Conservation (phyloP, 92 coral and sea anemone genomes). For the Parazoanthus swiftii region DNA sequence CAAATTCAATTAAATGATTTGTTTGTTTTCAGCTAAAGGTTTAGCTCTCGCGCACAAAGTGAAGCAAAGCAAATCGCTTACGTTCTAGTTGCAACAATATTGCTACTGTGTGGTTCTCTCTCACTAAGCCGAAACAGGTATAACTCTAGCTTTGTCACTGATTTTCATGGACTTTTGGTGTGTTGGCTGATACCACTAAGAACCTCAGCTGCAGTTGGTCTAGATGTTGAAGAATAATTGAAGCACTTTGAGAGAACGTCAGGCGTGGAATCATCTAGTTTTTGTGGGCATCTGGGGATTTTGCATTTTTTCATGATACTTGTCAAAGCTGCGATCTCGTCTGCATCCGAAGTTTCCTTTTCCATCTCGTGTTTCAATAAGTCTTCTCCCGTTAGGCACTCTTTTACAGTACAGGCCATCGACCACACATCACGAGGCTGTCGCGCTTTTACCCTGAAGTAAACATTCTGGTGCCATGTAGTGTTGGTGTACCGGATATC, state of each 20-base stretch:
- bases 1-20: too few species aligned
- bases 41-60: slow-evolving; percentile 32
- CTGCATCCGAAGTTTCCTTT: neutral
- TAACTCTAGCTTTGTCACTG: slow-evolving; percentile 34
- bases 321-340: slow-evolving; percentile 17
- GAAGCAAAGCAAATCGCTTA: slow-evolving; percentile 31
- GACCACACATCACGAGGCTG: slow-evolving; percentile 40
- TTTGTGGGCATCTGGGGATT: neutral
- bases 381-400: slow-evolving; percentile 23
- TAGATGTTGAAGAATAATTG: neutral
- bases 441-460: slow-evolving; percentile 17
- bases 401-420: slow-evolving; percentile 25
- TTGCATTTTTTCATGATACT: slow-evolving; percentile 12
- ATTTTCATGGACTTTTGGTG: slow-evolving; percentile 31
- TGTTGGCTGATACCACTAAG: slow-evolving; percentile 21
- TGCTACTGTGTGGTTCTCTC: slow-evolving; percentile 33
- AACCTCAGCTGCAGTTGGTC: slow-evolving; percentile 17
- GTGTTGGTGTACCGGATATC: slow-evolving; percentile 18
- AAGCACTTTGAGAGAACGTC: slow-evolving; percentile 2
- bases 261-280: slow-evolving; percentile 5
- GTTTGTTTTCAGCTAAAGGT: slow-evolving; percentile 31
- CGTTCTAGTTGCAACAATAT: slow-evolving; percentile 28
- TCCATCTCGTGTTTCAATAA: slow-evolving; percentile 32
- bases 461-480: slow-evolving; percentile 45
- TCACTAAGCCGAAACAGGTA: slow-evolving; percentile 35